phyloP scores from a whole-genome alignment of 2,113 vertebrate species.

The Malaclemys terrapin region DNA sequence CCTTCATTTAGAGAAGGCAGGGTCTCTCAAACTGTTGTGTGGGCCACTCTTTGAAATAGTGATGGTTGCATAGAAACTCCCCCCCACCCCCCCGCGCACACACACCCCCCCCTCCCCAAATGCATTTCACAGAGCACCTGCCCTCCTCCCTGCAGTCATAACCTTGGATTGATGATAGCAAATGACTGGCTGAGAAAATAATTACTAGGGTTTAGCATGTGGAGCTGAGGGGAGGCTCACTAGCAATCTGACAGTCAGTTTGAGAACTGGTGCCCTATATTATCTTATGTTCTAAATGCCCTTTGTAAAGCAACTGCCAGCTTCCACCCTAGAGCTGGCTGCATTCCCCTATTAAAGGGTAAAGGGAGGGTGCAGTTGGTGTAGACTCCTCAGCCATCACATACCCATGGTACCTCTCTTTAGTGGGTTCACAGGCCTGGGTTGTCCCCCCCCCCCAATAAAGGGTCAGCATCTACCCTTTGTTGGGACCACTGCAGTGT shows the following conservation, averaged over 20 bases:
- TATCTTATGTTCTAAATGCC: background rate
- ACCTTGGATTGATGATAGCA: background rate
- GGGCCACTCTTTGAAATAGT: too few species aligned
- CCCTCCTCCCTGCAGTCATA: background rate
- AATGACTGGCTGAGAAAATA: background rate
- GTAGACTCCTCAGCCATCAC: background rate
- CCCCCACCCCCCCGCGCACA: rapidly evolving
- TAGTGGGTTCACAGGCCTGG: background rate
- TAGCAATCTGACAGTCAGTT: background rate
- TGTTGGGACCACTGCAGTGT: background rate
- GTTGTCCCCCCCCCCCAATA: too few species aligned
- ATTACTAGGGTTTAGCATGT: background rate
- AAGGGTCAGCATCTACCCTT: background rate
- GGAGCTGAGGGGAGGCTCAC: too few species aligned
- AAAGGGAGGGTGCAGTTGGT: background rate
- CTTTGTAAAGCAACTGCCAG: background rate
- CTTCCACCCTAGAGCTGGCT: background rate
- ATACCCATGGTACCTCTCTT: background rate
- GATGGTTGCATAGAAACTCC: too few species aligned
- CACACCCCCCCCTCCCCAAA: too few species aligned
- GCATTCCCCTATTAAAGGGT: background rate
- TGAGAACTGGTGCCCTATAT: background rate
- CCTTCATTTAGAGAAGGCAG: background rate
- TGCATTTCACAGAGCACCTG: background rate
- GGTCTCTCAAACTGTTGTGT: background rate